These are phyloP conservation scores for Acleris holmiana DNA, from an alignment of 2,888 invertebrate genomes.

Conservation along the genomic window DNA sequence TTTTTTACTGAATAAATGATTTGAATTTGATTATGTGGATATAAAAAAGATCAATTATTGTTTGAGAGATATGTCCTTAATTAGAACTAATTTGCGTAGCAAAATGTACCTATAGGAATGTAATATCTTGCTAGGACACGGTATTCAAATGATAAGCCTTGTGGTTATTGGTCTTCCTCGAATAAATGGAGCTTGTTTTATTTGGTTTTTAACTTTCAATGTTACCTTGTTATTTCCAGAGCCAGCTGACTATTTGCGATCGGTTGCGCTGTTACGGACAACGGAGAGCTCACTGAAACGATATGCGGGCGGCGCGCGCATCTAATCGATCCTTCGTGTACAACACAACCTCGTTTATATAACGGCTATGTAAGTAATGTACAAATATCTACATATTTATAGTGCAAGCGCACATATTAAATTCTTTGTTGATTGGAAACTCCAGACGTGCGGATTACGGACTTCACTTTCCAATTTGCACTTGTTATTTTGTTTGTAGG, in stretches of 20 bases:
- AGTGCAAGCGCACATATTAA: slow-evolving; percentile 29
- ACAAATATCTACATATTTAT: slow-evolving; percentile 19
- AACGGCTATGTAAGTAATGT: slow-evolving; percentile 23
- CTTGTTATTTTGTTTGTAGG: too few species aligned
- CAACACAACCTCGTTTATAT: slow-evolving; percentile 55
- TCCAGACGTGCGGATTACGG: slow-evolving; percentile 4
- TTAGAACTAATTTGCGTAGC: too few species aligned
- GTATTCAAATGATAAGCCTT: too few species aligned
- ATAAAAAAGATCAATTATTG: too few species aligned
- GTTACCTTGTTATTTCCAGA: slow-evolving; percentile 44
- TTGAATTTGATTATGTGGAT: too few species aligned
- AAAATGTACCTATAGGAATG: too few species aligned
- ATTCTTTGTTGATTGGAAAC: slow-evolving; percentile 35
- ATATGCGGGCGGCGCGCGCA: slow-evolving; percentile 69
- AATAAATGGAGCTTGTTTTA: slow-evolving; percentile 1
- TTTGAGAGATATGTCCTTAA: too few species aligned
- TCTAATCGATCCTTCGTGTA: slow-evolving; percentile 66
- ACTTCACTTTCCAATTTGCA: not conserved
- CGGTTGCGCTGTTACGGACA: slow-evolving; percentile 40
- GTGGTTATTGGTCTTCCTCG: not conserved
- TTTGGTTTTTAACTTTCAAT: slow-evolving; percentile 6
- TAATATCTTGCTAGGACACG: too few species aligned
- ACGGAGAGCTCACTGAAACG: slow-evolving; percentile 34
- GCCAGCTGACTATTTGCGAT: slow-evolving; percentile 65
- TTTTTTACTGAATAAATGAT: too few species aligned